phyloP scores from a whole-genome alignment of 2,113 vertebrate genomes.

The Taxidea taxus region DNA sequence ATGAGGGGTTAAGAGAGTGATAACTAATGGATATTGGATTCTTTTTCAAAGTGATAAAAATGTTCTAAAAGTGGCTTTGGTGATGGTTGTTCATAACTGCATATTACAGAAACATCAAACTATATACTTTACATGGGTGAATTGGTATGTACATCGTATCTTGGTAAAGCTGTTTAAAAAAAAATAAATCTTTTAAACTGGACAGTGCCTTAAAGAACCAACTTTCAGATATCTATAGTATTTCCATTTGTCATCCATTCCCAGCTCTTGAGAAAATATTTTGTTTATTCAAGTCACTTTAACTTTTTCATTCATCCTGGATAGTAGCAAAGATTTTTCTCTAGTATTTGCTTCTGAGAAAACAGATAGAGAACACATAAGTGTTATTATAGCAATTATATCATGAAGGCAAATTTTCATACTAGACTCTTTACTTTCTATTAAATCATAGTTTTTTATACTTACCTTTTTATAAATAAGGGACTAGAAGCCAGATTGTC shows the following conservation, averaged over 20 bases:
- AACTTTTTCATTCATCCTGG: background rate
- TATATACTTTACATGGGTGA: background rate
- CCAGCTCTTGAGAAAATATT: background rate
- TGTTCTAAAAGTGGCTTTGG: background rate
- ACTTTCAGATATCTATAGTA: background rate
- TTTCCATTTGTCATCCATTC: background rate
- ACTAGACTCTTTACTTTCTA: background rate
- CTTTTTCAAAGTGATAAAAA: background rate
- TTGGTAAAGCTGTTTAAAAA: background rate
- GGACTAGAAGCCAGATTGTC: background rate
- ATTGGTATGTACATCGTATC: background rate
- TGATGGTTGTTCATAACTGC: background rate
- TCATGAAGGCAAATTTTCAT: background rate
- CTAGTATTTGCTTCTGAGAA: background rate
- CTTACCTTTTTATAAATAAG: background rate
- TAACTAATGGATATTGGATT: background rate
- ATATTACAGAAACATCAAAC: background rate
- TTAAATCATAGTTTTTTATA: background rate
- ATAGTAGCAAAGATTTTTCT: constrained; percentile 12
- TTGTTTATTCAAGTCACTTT: background rate
- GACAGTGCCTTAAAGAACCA: background rate
- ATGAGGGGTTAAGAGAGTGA: background rate
- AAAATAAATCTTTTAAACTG: background rate
- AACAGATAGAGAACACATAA: background rate
- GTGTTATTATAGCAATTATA: background rate